Percentiles rank a stretch among this genome's conserved stretches.
phyloP scores from a whole-genome alignment of 2,888 invertebrate genomes.

The Rhopalosiphum nymphaeae region DNA sequence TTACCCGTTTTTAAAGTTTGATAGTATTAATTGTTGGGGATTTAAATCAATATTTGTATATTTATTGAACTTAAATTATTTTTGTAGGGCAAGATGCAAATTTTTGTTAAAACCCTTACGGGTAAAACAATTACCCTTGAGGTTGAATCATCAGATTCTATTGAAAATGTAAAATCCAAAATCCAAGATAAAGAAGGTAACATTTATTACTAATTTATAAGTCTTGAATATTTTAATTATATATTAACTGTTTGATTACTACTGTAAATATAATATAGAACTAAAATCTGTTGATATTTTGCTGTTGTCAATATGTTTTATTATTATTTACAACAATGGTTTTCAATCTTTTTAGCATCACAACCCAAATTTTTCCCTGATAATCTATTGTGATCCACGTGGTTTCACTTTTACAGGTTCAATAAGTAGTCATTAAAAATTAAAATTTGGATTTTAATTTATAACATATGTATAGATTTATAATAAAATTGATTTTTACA shows the following conservation, averaged over 20 bases:
- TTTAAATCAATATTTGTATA: not conserved
- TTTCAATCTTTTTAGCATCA: too few relatives aligned
- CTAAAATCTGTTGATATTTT: not conserved
- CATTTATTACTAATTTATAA: not conserved
- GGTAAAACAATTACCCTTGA: constrained; percentile 59
- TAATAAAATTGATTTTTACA: too few relatives aligned
- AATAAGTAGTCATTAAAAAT: too few relatives aligned
- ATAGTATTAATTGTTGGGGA: not conserved
- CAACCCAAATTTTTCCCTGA: too few relatives aligned
- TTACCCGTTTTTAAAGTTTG: not conserved
- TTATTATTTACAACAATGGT: too few relatives aligned
- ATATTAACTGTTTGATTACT: not conserved
- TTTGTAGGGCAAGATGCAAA: constrained; percentile 52
- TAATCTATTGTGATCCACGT: too few relatives aligned
- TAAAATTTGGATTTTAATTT: too few relatives aligned
- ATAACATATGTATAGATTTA: too few relatives aligned
- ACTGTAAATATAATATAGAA: not conserved
- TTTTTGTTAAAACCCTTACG: constrained; percentile 59
- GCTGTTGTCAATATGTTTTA: too few relatives aligned
- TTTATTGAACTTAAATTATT: not conserved
- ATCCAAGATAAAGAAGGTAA: constrained; percentile 64
- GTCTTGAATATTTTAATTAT: not conserved
- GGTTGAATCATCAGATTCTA: constrained; percentile 59
- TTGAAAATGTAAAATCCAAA: constrained; percentile 57
- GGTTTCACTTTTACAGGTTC: too few relatives aligned